phyloP scores from a whole-genome alignment of 2,113 vertebrate genomes.

The Ornithorhynchus anatinus region DNA sequence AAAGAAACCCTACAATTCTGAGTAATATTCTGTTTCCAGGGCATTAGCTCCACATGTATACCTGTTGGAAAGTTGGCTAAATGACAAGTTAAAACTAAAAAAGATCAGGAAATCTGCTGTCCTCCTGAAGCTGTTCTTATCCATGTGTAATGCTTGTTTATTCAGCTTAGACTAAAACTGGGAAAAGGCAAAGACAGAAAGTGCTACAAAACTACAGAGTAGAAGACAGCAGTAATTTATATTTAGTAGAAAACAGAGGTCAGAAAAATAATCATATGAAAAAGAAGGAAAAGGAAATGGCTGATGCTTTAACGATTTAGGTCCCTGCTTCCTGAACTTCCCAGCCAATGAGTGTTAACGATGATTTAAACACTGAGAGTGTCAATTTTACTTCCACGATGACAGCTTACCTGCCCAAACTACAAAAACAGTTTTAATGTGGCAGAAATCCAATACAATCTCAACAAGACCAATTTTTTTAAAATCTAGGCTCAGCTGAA shows the following conservation, averaged over 20 bases:
- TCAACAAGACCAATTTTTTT: background rate
- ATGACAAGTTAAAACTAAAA: background rate
- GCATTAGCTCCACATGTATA: no score
- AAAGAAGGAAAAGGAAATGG: background rate
- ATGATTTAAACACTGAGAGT: background rate
- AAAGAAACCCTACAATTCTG: no score
- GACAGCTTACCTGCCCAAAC: background rate
- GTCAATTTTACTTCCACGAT: no score
- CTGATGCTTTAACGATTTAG: background rate
- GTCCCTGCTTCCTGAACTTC: background rate
- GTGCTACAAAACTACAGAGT: background rate
- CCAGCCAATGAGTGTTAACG: background rate
- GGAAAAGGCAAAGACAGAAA: background rate
- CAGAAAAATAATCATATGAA: conserved; percentile 8
- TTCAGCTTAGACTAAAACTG: background rate
- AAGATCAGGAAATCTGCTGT: no score
- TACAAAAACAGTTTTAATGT: background rate
- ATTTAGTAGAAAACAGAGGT: no score
- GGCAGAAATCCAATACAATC: background rate
- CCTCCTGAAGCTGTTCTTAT: no score
- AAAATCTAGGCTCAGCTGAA: background rate
- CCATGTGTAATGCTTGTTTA: no score
- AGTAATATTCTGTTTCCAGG: no score
- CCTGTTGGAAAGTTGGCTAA: background rate
- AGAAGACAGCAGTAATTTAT: background rate